Base-by-base conservation (phyloP, 2,113 vertebrate genomes). In the Oxygymnocypris stewartii region DNA sequence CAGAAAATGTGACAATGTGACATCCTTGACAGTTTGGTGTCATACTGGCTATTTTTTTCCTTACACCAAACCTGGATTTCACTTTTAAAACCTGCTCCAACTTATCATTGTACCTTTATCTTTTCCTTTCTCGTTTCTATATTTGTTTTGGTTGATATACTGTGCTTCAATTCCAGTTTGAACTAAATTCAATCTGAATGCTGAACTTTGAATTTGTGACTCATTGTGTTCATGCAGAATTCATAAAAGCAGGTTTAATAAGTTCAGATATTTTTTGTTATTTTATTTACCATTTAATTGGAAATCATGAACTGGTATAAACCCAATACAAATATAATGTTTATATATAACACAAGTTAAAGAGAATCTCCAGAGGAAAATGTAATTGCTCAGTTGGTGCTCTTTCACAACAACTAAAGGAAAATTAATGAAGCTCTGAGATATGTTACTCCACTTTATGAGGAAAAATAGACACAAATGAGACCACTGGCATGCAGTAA, bases 1-100 rank as follows among this genome's bases (percentile, higher is more conserved):
- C 14, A 57, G 61, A 88, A 87, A 92, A 92, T 93, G 92, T 94
- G 93, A 94, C 88, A 91, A 90, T 35, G 89, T 94, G 94, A 95
- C 94, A 94, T 92, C 79, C 86, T 93, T 95, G 95, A 96, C 95
- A 95, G 94, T 95, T 95, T 95, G 92, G 94, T 95, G 95, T 94
- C 94, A 95, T 90, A 81, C 69, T 65, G 69, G 71, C 57, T 69
- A 85, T 84, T 47, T 69, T 31, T 84, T 85, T 88, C 42, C 63
- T 25, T 63, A 44, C 63, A 65, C 76, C 84, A 76, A 88, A 82
- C 83, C 59, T 84, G 44, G 47, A 54, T 79, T 80, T 84, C 18
- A 40, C 67, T 47, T 57, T 63, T 12, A 71, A 84, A 63, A 83
- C 63, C 79, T 42, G 47, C 63, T 69, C 42, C 5, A 51, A 57